Evolutionary conservation across 2,888 invertebrate genomes (phyloP).

Genomic region (Noctua janthe): DNA sequence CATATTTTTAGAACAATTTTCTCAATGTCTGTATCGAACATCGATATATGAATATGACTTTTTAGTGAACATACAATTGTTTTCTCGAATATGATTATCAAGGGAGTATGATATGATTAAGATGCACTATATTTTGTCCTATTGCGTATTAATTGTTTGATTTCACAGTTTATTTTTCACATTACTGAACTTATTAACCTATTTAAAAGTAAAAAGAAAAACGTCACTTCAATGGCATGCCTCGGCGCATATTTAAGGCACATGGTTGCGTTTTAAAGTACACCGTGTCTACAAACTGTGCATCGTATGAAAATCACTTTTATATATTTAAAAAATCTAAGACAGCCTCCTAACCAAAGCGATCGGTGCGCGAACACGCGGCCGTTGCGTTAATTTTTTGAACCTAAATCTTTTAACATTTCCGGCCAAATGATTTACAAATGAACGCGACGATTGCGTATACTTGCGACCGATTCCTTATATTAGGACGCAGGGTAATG

Average conservation of each 20-base stretch:
- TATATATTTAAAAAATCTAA: not conserved
- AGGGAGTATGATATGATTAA: not conserved
- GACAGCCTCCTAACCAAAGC: not conserved
- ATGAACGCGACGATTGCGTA: not conserved
- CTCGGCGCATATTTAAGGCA: not conserved
- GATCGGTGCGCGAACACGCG: no score
- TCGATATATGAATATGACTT: slow-evolving; percentile 23
- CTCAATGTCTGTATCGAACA: slow-evolving; percentile 63
- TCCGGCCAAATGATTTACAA: not conserved
- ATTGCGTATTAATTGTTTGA: no score
- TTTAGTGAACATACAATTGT: not conserved
- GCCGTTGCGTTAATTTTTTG: not conserved
- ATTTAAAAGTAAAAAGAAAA: no score
- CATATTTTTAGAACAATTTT: slow-evolving; percentile 25
- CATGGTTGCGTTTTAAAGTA: not conserved
- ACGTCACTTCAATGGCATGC: not conserved
- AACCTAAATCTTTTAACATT: not conserved
- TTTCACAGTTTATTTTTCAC: not conserved
- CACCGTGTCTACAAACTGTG: not conserved
- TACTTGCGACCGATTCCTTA: not conserved
- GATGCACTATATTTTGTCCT: not conserved
- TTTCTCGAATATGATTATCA: not conserved
- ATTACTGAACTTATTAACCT: no score
- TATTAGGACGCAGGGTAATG: not conserved
- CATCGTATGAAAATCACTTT: not conserved